Conservation (phyloP, 2,797 vertebrate genomes). For the Lepilemur ruficaudatus region DNA sequence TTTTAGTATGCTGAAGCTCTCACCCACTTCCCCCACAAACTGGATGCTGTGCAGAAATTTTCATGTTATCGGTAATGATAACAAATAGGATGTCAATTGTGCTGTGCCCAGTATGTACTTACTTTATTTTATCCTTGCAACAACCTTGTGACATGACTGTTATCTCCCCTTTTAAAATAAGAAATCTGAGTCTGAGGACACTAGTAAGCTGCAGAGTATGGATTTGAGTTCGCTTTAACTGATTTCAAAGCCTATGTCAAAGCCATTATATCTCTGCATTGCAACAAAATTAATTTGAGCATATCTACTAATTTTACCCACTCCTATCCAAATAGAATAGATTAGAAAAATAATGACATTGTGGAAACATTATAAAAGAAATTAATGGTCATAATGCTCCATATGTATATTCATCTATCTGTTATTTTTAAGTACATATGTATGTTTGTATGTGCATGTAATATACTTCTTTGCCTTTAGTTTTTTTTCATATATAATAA, state of each 20-base stretch:
- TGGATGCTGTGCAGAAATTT: background rate
- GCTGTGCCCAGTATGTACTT: background rate
- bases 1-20: background rate
- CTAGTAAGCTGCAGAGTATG: background rate
- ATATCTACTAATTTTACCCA: background rate
- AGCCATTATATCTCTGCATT: background rate
- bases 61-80: background rate
- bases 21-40: rapidly evolving
- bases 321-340: background rate
- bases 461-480: background rate
- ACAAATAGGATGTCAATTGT: background rate
- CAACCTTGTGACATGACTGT: background rate
- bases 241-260: background rate
- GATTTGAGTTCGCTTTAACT: background rate
- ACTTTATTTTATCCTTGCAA: background rate
- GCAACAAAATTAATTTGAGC: background rate
- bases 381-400: no score
- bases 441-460: background rate
- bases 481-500: background rate
- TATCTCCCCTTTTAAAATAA: background rate
- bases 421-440: background rate
- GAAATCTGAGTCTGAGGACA: background rate
- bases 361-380: background rate
- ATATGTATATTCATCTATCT: background rate
- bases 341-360: background rate